These are phyloP conservation scores for Sphyrna mokarran DNA, from an alignment of 2,113 vertebrate species.

Conservation along the genomic window DNA sequence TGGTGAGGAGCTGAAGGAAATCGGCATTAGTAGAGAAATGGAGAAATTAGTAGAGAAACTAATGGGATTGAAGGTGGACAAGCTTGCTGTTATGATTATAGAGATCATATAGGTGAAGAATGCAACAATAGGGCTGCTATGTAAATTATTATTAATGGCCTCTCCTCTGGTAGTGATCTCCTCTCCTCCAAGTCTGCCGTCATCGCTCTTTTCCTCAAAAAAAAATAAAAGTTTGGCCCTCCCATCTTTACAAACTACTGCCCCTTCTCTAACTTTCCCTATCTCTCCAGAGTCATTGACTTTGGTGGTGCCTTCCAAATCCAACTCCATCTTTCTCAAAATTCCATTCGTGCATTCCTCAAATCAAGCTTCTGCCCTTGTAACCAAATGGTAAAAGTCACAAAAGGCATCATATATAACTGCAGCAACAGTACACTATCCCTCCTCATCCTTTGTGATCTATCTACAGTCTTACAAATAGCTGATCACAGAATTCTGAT, in stretches of 20 bases:
- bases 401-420: neutral
- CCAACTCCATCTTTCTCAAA: neutral
- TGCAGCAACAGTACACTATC: neutral
- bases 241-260: neutral
- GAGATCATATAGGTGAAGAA: neutral
- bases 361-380: neutral
- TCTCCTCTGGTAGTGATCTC: neutral
- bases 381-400: neutral
- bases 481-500: neutral
- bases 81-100: neutral
- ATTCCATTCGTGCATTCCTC: neutral
- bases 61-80: neutral
- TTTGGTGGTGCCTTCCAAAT: neutral
- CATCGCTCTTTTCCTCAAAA: neutral
- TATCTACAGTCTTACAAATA: no score
- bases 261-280: neutral
- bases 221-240: no score
- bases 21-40: no score
- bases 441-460: neutral
- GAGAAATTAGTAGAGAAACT: no score
- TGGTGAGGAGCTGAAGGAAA: no score
- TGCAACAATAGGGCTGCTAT: neutral
- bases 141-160: neutral
- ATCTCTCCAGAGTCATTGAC: neutral
- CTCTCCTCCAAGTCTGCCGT: neutral